phyloP scores from a whole-genome alignment of 2,888 invertebrate species.

The Onchidella celtica region DNA sequence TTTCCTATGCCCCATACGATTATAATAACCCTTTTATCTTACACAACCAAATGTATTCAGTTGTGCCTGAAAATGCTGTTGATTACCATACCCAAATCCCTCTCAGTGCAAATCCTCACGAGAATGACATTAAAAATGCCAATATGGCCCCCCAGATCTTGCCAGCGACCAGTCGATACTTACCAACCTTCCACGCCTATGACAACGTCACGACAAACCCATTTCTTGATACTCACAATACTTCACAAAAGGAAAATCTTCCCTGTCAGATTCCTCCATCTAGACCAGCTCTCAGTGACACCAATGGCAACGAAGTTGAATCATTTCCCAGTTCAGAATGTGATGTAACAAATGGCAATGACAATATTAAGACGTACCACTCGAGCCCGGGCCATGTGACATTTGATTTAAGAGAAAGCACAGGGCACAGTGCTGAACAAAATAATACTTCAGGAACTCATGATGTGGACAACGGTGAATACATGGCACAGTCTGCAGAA shows the following conservation, averaged over 20 bases:
- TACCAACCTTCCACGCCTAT: background rate
- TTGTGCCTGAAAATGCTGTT: background rate
- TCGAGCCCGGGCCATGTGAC: too few relatives aligned
- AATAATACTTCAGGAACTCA: background rate
- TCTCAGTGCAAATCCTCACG: background rate
- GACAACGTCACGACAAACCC: background rate
- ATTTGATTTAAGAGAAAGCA: too few relatives aligned
- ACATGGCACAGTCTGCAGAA: background rate
- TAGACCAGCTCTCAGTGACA: background rate
- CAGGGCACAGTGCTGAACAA: background rate
- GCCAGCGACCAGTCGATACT: background rate
- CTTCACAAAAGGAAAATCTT: background rate
- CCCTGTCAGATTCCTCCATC: background rate
- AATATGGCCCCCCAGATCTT: background rate
- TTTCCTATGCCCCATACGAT: background rate
- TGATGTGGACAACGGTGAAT: background rate
- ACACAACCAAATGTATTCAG: background rate
- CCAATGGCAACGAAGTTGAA: too few relatives aligned
- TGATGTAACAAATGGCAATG: background rate
- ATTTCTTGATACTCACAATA: constrained; percentile 5
- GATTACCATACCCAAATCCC: background rate
- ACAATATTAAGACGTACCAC: too few relatives aligned
- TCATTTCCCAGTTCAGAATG: background rate
- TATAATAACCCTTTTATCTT: background rate
- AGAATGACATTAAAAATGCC: background rate